Evolutionary conservation across 2,888 invertebrate species (phyloP).

Genomic region (Agrochola circellaris): DNA sequence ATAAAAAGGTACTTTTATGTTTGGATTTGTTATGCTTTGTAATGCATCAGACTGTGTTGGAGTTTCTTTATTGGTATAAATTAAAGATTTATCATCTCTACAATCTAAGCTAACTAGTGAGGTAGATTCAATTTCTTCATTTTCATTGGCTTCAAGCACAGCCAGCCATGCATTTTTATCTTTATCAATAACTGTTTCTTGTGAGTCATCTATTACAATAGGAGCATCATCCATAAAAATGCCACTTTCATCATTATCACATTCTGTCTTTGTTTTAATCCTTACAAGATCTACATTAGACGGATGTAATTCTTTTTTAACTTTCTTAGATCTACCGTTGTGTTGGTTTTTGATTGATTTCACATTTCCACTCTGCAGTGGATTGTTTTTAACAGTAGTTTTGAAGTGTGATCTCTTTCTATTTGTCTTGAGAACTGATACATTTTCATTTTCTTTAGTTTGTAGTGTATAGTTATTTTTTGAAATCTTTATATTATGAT

Average conservation of each 20-base stretch:
- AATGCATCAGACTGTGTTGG: neutral
- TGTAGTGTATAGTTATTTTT: slow-evolving; percentile 32
- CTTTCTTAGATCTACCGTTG: slow-evolving; percentile 35
- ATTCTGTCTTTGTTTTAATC: slow-evolving; percentile 29
- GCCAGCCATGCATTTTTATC: slow-evolving; percentile 81
- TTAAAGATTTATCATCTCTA: slow-evolving; percentile 33
- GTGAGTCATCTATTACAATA: slow-evolving; percentile 79
- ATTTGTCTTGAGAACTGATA: slow-evolving; percentile 22
- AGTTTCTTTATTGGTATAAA: slow-evolving; percentile 22
- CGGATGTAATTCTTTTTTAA: slow-evolving; percentile 33
- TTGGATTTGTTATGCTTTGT: slow-evolving; percentile 35
- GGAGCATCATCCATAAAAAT: slow-evolving; percentile 79
- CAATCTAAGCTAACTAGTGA: slow-evolving; percentile 53
- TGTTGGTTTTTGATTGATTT: slow-evolving; percentile 13
- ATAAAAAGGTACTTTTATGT: slow-evolving; percentile 78
- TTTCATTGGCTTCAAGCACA: slow-evolving; percentile 76
- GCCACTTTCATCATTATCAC: slow-evolving; percentile 79
- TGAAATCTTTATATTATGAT: slow-evolving; percentile 5
- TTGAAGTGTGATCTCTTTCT: slow-evolving; percentile 68
- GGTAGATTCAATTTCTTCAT: slow-evolving; percentile 55
- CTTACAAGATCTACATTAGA: slow-evolving; percentile 4
- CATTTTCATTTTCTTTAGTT: slow-evolving; percentile 39
- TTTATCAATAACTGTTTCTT: slow-evolving; percentile 78
- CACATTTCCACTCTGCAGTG: slow-evolving; percentile 19
- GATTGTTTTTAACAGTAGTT: slow-evolving; percentile 47